phyloP scores from a whole-genome alignment of 2,888 invertebrate species.

The Atethmia centrago region DNA sequence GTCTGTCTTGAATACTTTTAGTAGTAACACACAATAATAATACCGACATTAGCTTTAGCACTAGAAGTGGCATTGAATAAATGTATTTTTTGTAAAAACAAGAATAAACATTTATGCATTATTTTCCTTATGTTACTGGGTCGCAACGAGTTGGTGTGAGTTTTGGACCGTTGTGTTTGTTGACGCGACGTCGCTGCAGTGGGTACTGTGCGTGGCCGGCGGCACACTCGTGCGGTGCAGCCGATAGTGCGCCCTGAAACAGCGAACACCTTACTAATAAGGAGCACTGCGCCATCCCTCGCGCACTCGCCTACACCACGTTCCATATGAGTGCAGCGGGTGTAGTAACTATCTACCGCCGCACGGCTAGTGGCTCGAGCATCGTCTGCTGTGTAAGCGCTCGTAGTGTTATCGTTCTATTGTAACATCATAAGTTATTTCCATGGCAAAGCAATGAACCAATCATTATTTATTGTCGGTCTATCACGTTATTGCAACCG shows the following conservation, averaged over 20 bases:
- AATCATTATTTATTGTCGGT: background rate
- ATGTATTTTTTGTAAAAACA: conserved; percentile 5
- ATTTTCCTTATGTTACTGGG: conserved; percentile 16
- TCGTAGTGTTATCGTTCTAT: background rate
- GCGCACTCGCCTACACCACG: too few species aligned
- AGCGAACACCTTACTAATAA: background rate
- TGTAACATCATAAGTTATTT: conserved; percentile 3
- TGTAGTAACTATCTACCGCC: background rate
- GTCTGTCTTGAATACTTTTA: too few species aligned
- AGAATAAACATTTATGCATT: background rate
- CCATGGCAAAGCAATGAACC: background rate
- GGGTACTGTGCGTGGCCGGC: background rate
- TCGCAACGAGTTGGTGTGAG: background rate
- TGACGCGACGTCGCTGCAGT: background rate
- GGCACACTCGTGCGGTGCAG: background rate
- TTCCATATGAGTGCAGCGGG: background rate
- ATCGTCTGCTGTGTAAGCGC: background rate
- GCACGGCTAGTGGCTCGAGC: background rate
- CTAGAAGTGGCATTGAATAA: background rate
- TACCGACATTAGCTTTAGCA: background rate
- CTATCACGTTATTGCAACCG: conserved; percentile 9
- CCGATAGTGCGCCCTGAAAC: background rate
- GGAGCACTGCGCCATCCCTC: background rate
- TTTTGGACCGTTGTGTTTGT: background rate
- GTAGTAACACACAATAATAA: too few species aligned